Evolutionary conservation across 2,888 invertebrate species (phyloP), one percentile per base, ranked within the genome.

Genomic region (Plebejus melissa): DNA sequence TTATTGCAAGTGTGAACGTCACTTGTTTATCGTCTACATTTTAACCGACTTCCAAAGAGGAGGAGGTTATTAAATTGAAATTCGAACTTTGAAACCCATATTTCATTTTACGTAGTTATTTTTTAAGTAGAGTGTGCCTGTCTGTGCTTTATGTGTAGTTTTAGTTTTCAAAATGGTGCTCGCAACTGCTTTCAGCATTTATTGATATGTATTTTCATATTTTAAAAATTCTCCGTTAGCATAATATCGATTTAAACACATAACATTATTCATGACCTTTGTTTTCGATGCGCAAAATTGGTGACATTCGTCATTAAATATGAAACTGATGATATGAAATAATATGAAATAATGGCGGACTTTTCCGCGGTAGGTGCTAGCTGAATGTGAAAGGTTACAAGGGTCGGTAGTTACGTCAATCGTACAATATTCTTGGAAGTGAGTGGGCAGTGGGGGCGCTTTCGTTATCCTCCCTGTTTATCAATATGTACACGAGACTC

Each of bases 1-100:
- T 74, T 74, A 76, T 76, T 74, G 41, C 72, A 76, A 74, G 71
- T 75, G 75, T 75, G 72, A 32, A 32, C 72, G 50, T 32, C 32
- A 50, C 72, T 1, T 28, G 70, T 70, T 70, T 41, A 41, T 70
- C 70, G 22, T 22, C 22, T 22, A 22, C 22, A 0, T 22, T 22
- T 22, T 22, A 22, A 22, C 22, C 22, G 22, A 22, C 22, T 22
- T 22, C 22, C 22, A 22, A 22, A 22, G 0, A 22, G 22, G 22
- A 22, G 22, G 22, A 22, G 22, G 1, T 54, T 54, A 16, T 54
- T 41, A 9, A 41, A 41, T 9, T 41, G 41, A 41, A 41, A 41
- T 54, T 54, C 54, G 16, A 54, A 54, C 54, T 54, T 16, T 46
- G 9, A 46, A 9, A 46, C 46, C 46, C 46, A 11, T 46, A 11